phyloP scores from a whole-genome alignment of 2,113 vertebrate genomes.

The Centropus unirufus region DNA sequence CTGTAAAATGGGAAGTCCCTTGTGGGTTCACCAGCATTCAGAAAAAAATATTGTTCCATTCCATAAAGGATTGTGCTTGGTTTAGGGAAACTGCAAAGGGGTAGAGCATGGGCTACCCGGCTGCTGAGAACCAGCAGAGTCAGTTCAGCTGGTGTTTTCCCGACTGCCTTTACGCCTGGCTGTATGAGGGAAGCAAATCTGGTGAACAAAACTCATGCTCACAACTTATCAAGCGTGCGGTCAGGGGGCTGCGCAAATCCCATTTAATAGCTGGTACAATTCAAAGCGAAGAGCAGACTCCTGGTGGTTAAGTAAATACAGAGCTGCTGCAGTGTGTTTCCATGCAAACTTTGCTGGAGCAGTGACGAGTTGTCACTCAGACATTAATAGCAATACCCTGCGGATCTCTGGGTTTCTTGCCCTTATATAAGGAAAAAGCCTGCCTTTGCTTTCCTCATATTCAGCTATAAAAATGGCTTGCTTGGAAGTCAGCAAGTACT shows the following conservation, averaged over 20 bases:
- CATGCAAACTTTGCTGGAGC: background rate
- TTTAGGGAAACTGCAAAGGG: background rate
- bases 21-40: background rate
- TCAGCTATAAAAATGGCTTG: background rate
- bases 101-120: background rate
- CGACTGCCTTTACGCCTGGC: background rate
- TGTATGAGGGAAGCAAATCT: accelerated
- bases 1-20: background rate
- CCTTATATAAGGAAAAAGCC: accelerated
- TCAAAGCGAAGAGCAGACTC: background rate
- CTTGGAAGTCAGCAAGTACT: background rate
- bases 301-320: background rate
- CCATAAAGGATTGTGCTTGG: accelerated
- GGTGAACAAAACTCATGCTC: background rate
- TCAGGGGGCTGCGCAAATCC: accelerated
- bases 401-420: background rate
- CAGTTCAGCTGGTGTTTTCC: background rate
- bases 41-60: background rate
- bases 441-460: background rate
- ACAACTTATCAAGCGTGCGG: background rate
- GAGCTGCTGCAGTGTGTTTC: background rate
- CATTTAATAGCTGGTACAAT: background rate
- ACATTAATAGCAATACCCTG: background rate
- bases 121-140: background rate
- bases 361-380: background rate